Conservation (phyloP, 2,888 invertebrate species). For the Trachelus tabidus region DNA sequence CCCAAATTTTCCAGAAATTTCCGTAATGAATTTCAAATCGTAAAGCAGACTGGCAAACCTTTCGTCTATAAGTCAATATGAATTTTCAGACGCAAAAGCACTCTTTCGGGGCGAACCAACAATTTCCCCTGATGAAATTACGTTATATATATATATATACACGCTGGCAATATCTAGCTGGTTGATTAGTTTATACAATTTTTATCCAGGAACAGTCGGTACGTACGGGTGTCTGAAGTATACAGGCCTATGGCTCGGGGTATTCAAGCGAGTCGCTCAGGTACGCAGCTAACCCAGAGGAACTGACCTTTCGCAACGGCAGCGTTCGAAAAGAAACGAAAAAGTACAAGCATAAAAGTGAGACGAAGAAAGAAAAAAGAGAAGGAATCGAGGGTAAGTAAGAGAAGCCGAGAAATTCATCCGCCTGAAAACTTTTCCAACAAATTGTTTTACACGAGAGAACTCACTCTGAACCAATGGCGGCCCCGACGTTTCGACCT, state of each 20-base stretch:
- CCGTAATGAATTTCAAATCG: background rate
- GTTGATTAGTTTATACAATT: background rate
- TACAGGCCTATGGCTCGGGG: background rate
- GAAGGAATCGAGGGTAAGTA: constrained; percentile 8
- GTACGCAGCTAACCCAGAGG: background rate
- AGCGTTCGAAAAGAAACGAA: background rate
- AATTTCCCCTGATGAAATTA: background rate
- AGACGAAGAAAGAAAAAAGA: background rate
- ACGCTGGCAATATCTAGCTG: background rate
- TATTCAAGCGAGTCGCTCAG: background rate
- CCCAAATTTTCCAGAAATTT: background rate
- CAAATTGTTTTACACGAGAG: background rate
- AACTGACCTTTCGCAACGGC: background rate
- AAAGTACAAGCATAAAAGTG: constrained; percentile 4
- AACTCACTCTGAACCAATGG: background rate
- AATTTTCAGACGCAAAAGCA: background rate
- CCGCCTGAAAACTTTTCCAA: background rate
- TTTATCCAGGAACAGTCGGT: background rate
- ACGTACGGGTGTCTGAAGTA: background rate
- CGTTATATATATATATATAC: background rate
- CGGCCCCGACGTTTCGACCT: background rate
- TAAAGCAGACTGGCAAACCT: background rate
- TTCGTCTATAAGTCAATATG: background rate
- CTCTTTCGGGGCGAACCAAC: background rate
- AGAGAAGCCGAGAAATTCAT: background rate